phyloP scores from a whole-genome alignment of 2,888 invertebrate species.

The Hymenopus coronatus region DNA sequence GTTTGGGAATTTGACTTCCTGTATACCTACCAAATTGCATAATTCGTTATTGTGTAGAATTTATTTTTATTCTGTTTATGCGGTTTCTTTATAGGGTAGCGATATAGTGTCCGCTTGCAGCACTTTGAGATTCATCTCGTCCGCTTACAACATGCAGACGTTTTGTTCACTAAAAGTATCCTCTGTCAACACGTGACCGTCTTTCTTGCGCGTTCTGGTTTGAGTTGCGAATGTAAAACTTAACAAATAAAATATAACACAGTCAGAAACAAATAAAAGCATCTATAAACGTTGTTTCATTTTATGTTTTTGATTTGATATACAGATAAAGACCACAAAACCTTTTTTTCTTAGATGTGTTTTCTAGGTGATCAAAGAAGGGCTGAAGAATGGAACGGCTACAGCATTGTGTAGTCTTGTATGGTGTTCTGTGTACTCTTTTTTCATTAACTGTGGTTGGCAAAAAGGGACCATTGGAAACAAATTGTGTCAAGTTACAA shows the following conservation, averaged over 20 bases:
- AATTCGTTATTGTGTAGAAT: too few relatives aligned
- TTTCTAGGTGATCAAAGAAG: background rate
- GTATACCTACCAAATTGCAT: too few relatives aligned
- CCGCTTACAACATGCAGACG: background rate
- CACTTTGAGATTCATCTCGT: background rate
- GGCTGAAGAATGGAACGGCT: slow-evolving; percentile 23
- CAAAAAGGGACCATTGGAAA: slow-evolving; percentile 22
- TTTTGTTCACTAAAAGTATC: background rate
- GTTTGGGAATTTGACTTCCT: too few relatives aligned
- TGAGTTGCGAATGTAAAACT: background rate
- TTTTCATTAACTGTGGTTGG: slow-evolving; percentile 21
- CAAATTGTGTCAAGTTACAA: background rate
- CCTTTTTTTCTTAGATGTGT: slow-evolving; percentile 19
- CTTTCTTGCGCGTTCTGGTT: background rate
- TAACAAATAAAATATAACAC: background rate
- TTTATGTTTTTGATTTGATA: background rate
- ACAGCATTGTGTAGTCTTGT: slow-evolving; percentile 20
- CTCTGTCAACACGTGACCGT: background rate
- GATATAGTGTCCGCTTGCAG: background rate
- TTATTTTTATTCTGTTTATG: too few relatives aligned
- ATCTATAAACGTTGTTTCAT: background rate
- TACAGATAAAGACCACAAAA: background rate
- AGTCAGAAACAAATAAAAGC: background rate
- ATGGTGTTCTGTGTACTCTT: slow-evolving; percentile 19
- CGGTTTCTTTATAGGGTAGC: too few relatives aligned